A percentile compares a stretch with the other conserved stretches of the same genome.
These are phyloP conservation scores for Brachionus angularis DNA, from an alignment of 1,140 invertebrate genomes.

Conservation along the genomic window DNA sequence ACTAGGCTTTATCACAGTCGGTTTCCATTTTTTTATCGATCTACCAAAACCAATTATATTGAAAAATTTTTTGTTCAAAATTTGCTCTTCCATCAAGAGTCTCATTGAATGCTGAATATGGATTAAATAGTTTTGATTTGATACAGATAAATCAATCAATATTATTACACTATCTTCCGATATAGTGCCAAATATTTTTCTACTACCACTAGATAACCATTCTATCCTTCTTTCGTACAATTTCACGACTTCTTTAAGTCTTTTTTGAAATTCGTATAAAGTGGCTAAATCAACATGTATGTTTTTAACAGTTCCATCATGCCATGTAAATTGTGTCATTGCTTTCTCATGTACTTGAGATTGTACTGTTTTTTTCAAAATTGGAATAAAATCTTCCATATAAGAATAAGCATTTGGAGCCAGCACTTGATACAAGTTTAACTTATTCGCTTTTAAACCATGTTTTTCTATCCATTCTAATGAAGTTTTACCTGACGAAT, in stretches of 20 bases:
- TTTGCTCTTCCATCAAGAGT: conserved; percentile 57
- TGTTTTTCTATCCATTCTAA: conserved; percentile 55
- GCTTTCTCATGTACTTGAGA: conserved; percentile 58
- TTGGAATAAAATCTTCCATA: conserved; percentile 57
- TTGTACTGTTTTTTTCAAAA: conserved; percentile 57
- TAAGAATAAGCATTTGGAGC: conserved; percentile 57
- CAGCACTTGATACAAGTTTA: conserved; percentile 57
- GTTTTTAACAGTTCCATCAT: conserved; percentile 58
- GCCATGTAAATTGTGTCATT: conserved; percentile 58
- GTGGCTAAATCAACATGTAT: conserved; percentile 57
- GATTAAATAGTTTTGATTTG: conserved; percentile 56
- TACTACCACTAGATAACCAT: conserved; percentile 55
- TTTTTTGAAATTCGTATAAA: conserved; percentile 59
- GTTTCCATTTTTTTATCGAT: conserved; percentile 51
- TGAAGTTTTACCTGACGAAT: conserved; percentile 50
- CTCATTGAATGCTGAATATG: conserved; percentile 58
- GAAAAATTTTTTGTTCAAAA: conserved; percentile 57
- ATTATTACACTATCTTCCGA: conserved; percentile 56
- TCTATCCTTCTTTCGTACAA: conserved; percentile 56
- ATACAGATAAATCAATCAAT: conserved; percentile 56
- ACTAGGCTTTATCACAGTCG: conserved; percentile 56
- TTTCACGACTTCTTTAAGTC: conserved; percentile 52
- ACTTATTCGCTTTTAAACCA: conserved; percentile 56
- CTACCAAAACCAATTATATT: conserved; percentile 58
- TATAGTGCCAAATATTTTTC: conserved; percentile 57